These are phyloP conservation scores for Corynorhinus townsendii DNA, from an alignment of 2,113 vertebrate species.

Conservation along the genomic window DNA sequence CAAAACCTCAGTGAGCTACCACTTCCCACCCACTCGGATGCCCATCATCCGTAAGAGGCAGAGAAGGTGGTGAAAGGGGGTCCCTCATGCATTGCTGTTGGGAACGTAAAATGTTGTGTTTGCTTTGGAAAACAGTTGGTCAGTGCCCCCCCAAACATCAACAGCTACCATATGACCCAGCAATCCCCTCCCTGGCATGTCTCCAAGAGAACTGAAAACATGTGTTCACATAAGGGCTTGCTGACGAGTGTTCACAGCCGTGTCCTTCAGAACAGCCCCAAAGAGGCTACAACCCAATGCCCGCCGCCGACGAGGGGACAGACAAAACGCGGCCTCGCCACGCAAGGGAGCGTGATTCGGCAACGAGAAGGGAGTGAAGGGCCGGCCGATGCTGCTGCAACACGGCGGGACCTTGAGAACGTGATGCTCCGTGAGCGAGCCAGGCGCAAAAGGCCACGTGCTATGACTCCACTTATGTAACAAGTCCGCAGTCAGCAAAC, in stretches of 20 bases:
- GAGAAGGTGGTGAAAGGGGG: background rate
- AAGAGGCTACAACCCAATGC: background rate
- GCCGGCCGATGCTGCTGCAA: background rate
- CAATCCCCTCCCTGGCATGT: background rate
- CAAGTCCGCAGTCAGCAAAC: no score
- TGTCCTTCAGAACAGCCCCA: background rate
- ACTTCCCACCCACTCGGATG: background rate
- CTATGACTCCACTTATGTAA: background rate
- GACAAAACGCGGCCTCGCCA: background rate
- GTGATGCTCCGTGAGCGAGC: background rate
- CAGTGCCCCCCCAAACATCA: background rate
- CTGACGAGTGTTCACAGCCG: no score
- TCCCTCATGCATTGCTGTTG: background rate
- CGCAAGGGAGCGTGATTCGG: no score
- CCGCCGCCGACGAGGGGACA: no score
- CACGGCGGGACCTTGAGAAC: background rate
- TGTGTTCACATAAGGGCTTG: background rate
- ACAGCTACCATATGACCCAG: background rate
- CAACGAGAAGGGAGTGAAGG: background rate
- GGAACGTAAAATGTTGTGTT: no score
- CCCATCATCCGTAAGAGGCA: no score
- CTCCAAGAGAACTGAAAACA: background rate
- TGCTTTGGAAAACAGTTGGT: background rate
- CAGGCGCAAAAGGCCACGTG: background rate
- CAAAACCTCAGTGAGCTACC: background rate